phyloP scores from a whole-genome alignment of 2,888 invertebrate genomes.

The Nomada lathburiana region DNA sequence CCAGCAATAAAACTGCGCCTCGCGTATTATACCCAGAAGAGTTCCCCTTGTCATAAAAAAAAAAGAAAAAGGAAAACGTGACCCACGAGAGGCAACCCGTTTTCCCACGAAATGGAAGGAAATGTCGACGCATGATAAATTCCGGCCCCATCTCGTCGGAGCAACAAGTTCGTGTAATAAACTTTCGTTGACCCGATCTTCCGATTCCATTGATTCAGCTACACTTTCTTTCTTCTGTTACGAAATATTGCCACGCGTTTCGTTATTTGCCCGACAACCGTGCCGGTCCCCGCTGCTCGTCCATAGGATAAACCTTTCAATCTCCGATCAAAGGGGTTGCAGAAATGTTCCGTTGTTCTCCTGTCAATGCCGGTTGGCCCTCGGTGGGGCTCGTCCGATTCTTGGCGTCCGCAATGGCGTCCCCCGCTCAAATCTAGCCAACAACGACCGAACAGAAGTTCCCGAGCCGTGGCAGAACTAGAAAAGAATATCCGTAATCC shows the following conservation, averaged over 20 bases:
- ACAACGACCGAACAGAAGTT: neutral
- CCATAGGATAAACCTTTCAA: constrained; percentile 14
- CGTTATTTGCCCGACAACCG: neutral
- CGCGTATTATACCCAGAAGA: neutral
- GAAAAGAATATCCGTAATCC: constrained; percentile 5
- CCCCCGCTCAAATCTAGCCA: neutral
- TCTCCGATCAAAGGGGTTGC: neutral
- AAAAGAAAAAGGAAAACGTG: neutral
- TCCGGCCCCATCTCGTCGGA: neutral
- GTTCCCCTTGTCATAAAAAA: neutral
- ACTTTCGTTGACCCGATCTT: constrained; percentile 38
- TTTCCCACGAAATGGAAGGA: neutral
- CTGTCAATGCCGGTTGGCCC: neutral
- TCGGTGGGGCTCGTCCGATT: neutral
- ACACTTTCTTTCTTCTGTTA: neutral
- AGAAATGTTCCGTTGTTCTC: constrained; percentile 25
- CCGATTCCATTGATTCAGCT: constrained; percentile 22
- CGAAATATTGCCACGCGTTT: constrained; percentile 40
- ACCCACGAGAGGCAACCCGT: neutral
- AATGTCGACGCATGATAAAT: neutral
- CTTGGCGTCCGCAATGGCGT: neutral
- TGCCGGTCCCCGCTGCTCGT: neutral
- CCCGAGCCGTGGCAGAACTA: neutral
- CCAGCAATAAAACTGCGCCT: neutral
- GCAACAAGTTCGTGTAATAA: constrained; percentile 56